phyloP scores from a whole-genome alignment of 2,113 vertebrate genomes.

The Recurvirostra avosetta region DNA sequence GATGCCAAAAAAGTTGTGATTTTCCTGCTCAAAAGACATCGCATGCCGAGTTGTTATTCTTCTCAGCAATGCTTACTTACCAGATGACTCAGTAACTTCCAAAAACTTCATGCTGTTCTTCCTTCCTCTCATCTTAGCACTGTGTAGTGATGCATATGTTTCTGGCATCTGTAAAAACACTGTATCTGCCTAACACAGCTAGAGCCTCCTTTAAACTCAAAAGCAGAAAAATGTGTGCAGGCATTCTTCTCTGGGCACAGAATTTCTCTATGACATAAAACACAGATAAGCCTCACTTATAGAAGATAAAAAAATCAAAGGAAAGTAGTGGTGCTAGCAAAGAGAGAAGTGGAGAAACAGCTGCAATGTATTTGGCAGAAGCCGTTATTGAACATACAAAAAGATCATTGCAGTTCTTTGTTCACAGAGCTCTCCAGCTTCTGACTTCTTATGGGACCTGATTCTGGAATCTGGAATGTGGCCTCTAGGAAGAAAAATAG shows the following conservation, averaged over 20 bases:
- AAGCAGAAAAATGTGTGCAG: not conserved
- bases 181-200: not conserved
- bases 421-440: not conserved
- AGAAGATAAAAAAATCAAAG: not conserved
- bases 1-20: not conserved
- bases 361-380: not conserved
- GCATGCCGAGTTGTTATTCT: not conserved
- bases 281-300: not conserved
- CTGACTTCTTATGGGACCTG: not conserved
- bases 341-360: not conserved
- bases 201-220: not conserved
- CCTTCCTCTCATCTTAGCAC: conserved; percentile 15
- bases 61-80: conserved; percentile 10
- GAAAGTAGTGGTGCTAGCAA: not conserved
- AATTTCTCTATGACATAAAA: not conserved
- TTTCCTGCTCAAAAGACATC: not conserved
- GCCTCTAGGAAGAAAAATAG: not conserved
- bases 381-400: not conserved
- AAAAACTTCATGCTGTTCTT: conserved; percentile 40
- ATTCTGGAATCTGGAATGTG: not conserved
- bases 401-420: not conserved
- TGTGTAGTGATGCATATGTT: conserved; percentile 14
- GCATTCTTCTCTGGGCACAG: not conserved
- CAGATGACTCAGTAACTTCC: conserved; percentile 41
- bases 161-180: conserved; percentile 42